Percentiles rank a stretch among this genome's conserved stretches.
These are phyloP conservation scores for Aplysina aerophoba DNA, from an alignment of 37 sponge, comb jelly and placozoan species.

Conservation along the genomic window DNA sequence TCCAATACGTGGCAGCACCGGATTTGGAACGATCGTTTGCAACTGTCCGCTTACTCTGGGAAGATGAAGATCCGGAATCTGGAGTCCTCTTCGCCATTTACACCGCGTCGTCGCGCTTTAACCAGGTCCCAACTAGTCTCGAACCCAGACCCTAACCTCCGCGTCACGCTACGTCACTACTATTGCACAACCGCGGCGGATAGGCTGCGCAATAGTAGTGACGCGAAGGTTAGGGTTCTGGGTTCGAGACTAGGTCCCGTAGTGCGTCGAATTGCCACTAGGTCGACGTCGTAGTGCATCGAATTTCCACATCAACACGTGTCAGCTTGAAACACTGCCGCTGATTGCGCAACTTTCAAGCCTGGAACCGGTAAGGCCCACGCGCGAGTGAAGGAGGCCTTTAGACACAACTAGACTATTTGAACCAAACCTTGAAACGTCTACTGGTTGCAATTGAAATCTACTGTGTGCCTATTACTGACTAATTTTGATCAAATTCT, in stretches of 20 bases:
- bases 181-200: no score
- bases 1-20: slow-evolving; percentile 40
- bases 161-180: no score
- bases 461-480: slow-evolving; percentile 10
- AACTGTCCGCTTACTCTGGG: background rate
- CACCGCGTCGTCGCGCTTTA: background rate
- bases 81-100: slow-evolving; percentile 2
- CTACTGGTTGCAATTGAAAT: background rate
- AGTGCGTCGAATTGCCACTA: background rate
- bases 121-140: no score
- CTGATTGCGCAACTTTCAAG: slow-evolving; percentile 21
- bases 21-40: slow-evolving; percentile 11
- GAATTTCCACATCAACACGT: slow-evolving; percentile 19
- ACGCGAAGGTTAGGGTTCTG: no score
- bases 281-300: background rate
- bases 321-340: background rate
- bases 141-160: no score
- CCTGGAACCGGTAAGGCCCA: slow-evolving; percentile 5
- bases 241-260: background rate
- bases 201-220: no score
- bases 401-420: background rate
- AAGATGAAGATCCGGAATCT: background rate
- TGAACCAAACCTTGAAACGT: slow-evolving; percentile 14
- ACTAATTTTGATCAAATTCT: background rate
- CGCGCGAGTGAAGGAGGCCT: background rate